phyloP scores from a whole-genome alignment of 2,113 vertebrate genomes.

The Lampris incognitus region DNA sequence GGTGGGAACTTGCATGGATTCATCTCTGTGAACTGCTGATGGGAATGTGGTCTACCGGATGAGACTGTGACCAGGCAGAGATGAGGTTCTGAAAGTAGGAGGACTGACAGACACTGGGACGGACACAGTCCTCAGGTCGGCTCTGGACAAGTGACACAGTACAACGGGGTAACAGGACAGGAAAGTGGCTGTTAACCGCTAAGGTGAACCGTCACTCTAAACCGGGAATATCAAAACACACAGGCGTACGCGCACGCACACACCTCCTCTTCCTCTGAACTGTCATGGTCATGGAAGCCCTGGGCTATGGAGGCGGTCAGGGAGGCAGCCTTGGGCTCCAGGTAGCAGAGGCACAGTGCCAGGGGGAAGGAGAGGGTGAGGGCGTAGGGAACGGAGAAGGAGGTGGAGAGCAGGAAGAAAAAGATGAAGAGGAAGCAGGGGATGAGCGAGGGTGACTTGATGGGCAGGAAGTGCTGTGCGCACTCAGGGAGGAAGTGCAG shows the following conservation, averaged over 20 bases:
- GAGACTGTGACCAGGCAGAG: constrained; percentile 82
- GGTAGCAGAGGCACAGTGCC: constrained; percentile 99
- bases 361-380: constrained; percentile 99
- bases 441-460: constrained; percentile 93
- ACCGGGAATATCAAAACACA: constrained; percentile 71
- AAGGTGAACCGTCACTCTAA: constrained; percentile 48
- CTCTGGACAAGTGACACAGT: constrained; percentile 86
- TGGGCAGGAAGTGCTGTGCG: constrained; percentile 92
- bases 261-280: constrained; percentile 95
- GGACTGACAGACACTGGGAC: constrained; percentile 80
- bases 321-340: constrained; percentile 99
- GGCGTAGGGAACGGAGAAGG: constrained; percentile 96
- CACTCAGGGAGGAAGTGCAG: constrained; percentile 91
- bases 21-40: constrained; percentile 56
- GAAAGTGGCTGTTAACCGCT: constrained; percentile 45
- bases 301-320: constrained; percentile 96
- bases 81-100: constrained; percentile 97
- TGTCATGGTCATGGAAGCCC: constrained; percentile 99
- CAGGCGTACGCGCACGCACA: constrained; percentile 87
- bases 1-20: constrained; percentile 56
- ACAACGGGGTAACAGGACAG: constrained; percentile 76
- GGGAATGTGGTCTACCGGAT: constrained; percentile 63
- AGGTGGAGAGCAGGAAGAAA: constrained; percentile 97
- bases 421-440: constrained; percentile 99
- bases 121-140: constrained; percentile 84